Percentiles rank a stretch among this genome's conserved stretches.
Evolutionary conservation across 2,113 vertebrate species (phyloP).

Genomic region (Leucopsar rothschildi): DNA sequence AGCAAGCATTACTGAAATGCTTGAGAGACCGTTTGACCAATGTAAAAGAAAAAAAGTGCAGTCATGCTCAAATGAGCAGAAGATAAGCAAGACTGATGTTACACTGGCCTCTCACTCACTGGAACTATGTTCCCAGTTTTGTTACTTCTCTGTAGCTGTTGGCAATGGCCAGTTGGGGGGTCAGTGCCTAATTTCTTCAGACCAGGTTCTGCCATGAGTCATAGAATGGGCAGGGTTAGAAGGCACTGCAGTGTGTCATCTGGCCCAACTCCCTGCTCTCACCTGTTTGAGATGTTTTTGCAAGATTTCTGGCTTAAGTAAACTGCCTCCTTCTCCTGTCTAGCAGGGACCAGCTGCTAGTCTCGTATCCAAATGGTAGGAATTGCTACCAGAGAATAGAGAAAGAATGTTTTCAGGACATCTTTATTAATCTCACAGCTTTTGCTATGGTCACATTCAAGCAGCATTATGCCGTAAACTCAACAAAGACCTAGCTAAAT

Average conservation of each 20-base stretch:
- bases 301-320: not conserved
- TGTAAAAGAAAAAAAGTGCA: not conserved
- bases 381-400: not conserved
- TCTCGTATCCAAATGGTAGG: not conserved
- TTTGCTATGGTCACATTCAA: not conserved
- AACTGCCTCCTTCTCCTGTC: not conserved
- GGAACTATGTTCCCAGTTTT: not conserved
- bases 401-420: not conserved
- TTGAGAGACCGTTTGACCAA: slow-evolving; percentile 35
- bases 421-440: not conserved
- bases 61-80: not conserved
- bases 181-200: not conserved
- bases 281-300: not conserved
- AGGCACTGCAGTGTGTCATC: not conserved
- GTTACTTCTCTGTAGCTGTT: slow-evolving; percentile 31
- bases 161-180: slow-evolving; percentile 13
- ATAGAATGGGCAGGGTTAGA: not conserved
- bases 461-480: not conserved
- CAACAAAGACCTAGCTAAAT: not conserved
- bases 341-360: not conserved
- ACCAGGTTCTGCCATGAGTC: slow-evolving; percentile 34
- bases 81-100: slow-evolving; percentile 54
- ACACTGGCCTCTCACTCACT: not conserved
- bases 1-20: slow-evolving; percentile 26
- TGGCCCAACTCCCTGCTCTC: not conserved